Conservation (phyloP, 92 coral and sea anemone genomes). For the Chrysogorgia sp. region DNA sequence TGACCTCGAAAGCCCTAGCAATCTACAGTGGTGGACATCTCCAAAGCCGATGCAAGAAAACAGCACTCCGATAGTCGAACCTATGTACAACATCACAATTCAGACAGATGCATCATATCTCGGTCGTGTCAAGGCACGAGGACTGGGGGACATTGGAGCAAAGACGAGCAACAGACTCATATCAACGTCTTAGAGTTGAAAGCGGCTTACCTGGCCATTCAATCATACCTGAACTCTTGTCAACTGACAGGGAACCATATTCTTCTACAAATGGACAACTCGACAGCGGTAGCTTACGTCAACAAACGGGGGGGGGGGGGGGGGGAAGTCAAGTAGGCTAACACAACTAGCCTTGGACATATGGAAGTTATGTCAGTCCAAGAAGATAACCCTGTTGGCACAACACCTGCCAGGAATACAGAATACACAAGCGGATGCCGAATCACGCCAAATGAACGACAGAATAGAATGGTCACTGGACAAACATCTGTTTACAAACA, state of each 20-base stretch:
- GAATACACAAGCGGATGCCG: slow-evolving; percentile 67
- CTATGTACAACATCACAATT: too few species aligned
- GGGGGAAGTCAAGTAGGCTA: not conserved
- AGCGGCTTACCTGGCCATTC: too few species aligned
- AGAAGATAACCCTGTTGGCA: slow-evolving; percentile 49
- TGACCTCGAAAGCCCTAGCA: slow-evolving; percentile 32
- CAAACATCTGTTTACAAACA: slow-evolving; percentile 21
- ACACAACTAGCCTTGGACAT: slow-evolving; percentile 51
- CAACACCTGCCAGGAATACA: slow-evolving; percentile 62
- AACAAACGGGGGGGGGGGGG: slow-evolving; percentile 40
- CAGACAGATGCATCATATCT: slow-evolving; percentile 43
- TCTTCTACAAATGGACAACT: slow-evolving; percentile 56
- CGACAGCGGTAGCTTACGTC: slow-evolving; percentile 56
- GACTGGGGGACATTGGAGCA: too few species aligned
- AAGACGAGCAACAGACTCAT: too few species aligned
- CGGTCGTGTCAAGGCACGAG: slow-evolving; percentile 48
- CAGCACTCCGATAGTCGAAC: slow-evolving; percentile 6
- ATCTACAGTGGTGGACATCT: slow-evolving; percentile 53
- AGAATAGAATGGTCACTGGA: slow-evolving; percentile 55
- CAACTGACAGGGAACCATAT: slow-evolving; percentile 19
- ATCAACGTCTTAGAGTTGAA: too few species aligned
- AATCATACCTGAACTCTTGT: slow-evolving; percentile 29
- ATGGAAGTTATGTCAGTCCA: slow-evolving; percentile 50
- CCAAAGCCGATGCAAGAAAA: slow-evolving; percentile 22
- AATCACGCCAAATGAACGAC: slow-evolving; percentile 41